Percentiles rank a stretch among this genome's conserved stretches.
phyloP scores from a whole-genome alignment of 2,888 invertebrate genomes.

The Cordilura impudica region DNA sequence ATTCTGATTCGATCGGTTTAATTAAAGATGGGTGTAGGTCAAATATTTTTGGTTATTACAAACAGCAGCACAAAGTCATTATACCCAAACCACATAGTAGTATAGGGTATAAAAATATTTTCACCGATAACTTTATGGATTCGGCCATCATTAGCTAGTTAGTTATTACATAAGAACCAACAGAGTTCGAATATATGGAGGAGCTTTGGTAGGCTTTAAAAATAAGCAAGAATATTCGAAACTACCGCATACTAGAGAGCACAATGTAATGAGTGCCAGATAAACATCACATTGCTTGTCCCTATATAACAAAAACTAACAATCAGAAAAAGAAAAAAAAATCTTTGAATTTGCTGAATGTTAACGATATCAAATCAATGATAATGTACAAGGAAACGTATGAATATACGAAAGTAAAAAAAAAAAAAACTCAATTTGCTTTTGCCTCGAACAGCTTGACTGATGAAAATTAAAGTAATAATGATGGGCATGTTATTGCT shows the following conservation, averaged over 20 bases:
- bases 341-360: slow-evolving; percentile 51
- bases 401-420: slow-evolving; percentile 22
- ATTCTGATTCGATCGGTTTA: no score
- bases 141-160: no score
- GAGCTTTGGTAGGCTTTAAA: no score
- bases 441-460: slow-evolving; percentile 11
- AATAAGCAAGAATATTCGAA: neutral
- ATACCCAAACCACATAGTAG: no score
- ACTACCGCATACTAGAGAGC: neutral
- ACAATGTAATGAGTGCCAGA: slow-evolving; percentile 22
- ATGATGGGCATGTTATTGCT: slow-evolving; percentile 46
- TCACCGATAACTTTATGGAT: no score
- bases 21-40: no score
- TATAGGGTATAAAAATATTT: no score
- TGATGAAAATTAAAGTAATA: slow-evolving; percentile 53
- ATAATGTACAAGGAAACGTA: slow-evolving; percentile 43
- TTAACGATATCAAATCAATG: slow-evolving; percentile 61
- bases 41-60: no score
- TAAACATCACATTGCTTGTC: no score
- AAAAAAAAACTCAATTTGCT: neutral
- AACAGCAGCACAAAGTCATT: no score
- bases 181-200: no score
- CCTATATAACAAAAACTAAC: neutral
- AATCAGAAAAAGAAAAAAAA: neutral
- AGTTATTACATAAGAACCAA: no score